Evolutionary conservation across 2,888 invertebrate genomes (phyloP), one percentile per base, ranked within the genome.

Genomic region (Pachliopta kotzebuea): DNA sequence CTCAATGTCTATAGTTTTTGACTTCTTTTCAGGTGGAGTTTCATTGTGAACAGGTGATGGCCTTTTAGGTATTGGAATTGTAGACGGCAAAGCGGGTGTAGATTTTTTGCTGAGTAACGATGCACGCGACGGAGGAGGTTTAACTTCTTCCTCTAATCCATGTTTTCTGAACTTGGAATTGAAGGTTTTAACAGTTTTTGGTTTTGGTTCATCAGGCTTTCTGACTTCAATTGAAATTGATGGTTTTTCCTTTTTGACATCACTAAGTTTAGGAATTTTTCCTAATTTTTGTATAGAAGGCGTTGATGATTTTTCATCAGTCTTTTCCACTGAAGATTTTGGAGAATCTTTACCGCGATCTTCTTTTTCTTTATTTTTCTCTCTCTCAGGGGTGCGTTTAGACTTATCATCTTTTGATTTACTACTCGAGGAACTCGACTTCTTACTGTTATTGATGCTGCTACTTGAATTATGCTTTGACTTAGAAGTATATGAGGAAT

Each of bases 81-180:
- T 76, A 42, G 91, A 81, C 29, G 93, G 90, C 71, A 93, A 76
- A 69, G 90, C 83, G 54, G 92, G 80, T 58, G 92, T 84, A 0
- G 93, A 83, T 69, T 94, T 93, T 79, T 91, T 90, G 54, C 94
- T 94, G 75, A 95, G 94, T 2, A 94, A 83, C 0, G 93, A 90
- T 60, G 94, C 93, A 64, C 96, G 92, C 4, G 96, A 96, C 2
- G 96, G 96, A 18, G 97, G 96, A n/a, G 96, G 96, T 76, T 96
- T 96, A 0, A 95, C 93, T 88, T 96, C 97, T 83, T 98, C 97
- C 79, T 96, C 96, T 62, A 98, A 86, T 49, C 98, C 98, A 75
- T 97, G 98, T 59, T 97, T 97, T 71, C 98, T 94, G 91, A 98
- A 97, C 88, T 97, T 97, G 0, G 97, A 96, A 85, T 97, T 95